A percentile compares a stretch with the other conserved stretches of the same genome.
These are phyloP conservation scores for Lasioglossum figueresi DNA, from an alignment of 2,888 invertebrate species.

Conservation along the genomic window DNA sequence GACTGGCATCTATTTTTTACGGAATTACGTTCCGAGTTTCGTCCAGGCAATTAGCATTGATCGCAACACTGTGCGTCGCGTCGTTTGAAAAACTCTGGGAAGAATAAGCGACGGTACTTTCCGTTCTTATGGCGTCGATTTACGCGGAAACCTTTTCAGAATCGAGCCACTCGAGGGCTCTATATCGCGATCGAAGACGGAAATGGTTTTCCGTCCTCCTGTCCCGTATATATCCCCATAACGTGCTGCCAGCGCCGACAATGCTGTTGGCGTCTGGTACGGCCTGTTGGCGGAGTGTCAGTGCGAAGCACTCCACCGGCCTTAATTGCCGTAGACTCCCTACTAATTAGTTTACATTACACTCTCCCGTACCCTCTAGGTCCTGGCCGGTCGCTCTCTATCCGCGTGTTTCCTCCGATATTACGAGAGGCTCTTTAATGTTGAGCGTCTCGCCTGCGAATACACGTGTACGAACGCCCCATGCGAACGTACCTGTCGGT, in stretches of 20 bases:
- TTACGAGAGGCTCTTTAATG: slow-evolving; percentile 76
- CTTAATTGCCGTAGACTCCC: slow-evolving; percentile 83
- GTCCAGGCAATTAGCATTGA: too few species aligned
- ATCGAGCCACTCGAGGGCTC: background rate
- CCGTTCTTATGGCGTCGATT: background rate
- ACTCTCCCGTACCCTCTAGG: slow-evolving; percentile 79
- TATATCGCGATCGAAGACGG: background rate
- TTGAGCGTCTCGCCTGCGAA: slow-evolving; percentile 52
- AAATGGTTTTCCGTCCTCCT: slow-evolving; percentile 37
- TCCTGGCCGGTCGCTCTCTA: slow-evolving; percentile 71
- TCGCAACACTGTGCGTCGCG: background rate
- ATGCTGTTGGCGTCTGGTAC: slow-evolving; percentile 45
- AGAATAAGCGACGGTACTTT: background rate
- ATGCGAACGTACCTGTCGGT: slow-evolving; percentile 10
- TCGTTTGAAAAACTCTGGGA: background rate
- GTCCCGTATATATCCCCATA: slow-evolving; percentile 24
- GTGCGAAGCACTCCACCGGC: slow-evolving; percentile 80
- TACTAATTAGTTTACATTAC: slow-evolving; percentile 84
- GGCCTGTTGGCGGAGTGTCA: slow-evolving; percentile 76
- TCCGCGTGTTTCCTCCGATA: slow-evolving; percentile 71
- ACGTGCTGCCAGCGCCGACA: slow-evolving; percentile 33
- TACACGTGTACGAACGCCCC: slow-evolving; percentile 50
- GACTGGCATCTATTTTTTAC: too few species aligned
- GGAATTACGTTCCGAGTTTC: too few species aligned
- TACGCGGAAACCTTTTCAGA: background rate